Evolutionary conservation across 2,797 vertebrate genomes (phyloP), one percentile per base, ranked within the genome.

Genomic region (Toxotes lorentzi): DNA sequence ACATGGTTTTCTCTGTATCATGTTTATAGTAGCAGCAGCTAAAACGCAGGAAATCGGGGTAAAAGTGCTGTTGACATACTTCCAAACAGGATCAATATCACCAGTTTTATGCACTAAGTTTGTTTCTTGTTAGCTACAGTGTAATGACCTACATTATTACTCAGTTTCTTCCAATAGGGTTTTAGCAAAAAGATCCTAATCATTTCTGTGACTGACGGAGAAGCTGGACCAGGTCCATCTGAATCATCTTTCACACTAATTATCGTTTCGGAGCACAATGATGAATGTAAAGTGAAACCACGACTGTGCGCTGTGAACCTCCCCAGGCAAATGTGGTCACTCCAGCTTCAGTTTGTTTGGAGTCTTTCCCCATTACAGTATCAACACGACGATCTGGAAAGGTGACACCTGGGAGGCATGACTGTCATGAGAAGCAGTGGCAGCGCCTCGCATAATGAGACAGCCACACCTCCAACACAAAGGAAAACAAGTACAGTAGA

Each of bases 301-400:
- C 10, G 50, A 77, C 84, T 86, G 75, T 72, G n/a, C 34, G 61
- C 84, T 86, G 90, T 77, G 84, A 91, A 89, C 75, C 88, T 86
- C 88, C 90, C 5, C 43, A 86, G 88, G 88, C 89, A 75, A 87
- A 90, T 91, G 85, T 92, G 90, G 87, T 91, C 91, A 92, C 81
- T 56, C 8, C 19, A 40, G 79, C 79, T 83, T 65, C 81, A 58
- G 86, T 91, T 91, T 92, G 90, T 90, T 90, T 88, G 17, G 60
- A 88, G 86, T 87, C 84, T 86, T 90, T 89, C 77, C 91, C 84
- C 77, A 75, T 90, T 85, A 88, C 82, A 78, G 79, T 89, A 89
- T 90, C 90, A 84, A 84, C 88, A 79, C 16, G 19, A 54, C 24
- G 48, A 91, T 91, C 89, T 84, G 63, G 89, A 86, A 87, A 93